phyloP scores from a whole-genome alignment of 2,888 invertebrate genomes.

The Sabatieria punctata region DNA sequence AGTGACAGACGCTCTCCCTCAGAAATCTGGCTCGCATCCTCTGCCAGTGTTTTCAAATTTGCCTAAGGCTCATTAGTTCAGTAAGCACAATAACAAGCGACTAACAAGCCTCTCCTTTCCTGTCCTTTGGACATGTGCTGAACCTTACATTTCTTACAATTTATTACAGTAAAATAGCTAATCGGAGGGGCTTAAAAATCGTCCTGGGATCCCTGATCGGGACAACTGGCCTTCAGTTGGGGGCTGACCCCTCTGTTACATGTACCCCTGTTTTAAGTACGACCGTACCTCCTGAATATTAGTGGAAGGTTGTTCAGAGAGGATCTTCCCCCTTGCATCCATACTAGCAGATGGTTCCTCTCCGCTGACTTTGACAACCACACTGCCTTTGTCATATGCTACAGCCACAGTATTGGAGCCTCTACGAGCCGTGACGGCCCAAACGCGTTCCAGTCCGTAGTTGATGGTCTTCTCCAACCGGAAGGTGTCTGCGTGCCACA shows the following conservation, averaged over 20 bases:
- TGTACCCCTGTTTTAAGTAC: not conserved
- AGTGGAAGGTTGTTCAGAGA: conserved; percentile 97
- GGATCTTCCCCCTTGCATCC: conserved; percentile 94
- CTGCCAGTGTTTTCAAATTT: conserved; percentile 15
- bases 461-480: conserved; percentile 79
- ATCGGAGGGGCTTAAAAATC: too few relatives aligned
- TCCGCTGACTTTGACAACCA: conserved; percentile 77
- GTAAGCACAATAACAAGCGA: too few relatives aligned
- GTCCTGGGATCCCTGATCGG: not conserved
- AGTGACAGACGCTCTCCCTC: conserved; percentile 84
- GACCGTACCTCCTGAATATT: conserved; percentile 71
- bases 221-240: not conserved
- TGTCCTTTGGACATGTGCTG: too few relatives aligned
- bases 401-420: conserved; percentile 91
- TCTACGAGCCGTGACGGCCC: conserved; percentile 81
- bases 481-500: conserved; percentile 98
- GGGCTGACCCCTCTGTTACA: not conserved
- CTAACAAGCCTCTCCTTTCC: too few relatives aligned
- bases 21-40: conserved; percentile 42
- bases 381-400: conserved; percentile 87
- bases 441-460: conserved; percentile 92
- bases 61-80: too few relatives aligned
- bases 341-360: conserved; percentile 92
- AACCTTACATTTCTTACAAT: too few relatives aligned
- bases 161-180: too few relatives aligned